phyloP scores from a whole-genome alignment of 1,140 invertebrate species.

The Neotoxoptera formosana region DNA sequence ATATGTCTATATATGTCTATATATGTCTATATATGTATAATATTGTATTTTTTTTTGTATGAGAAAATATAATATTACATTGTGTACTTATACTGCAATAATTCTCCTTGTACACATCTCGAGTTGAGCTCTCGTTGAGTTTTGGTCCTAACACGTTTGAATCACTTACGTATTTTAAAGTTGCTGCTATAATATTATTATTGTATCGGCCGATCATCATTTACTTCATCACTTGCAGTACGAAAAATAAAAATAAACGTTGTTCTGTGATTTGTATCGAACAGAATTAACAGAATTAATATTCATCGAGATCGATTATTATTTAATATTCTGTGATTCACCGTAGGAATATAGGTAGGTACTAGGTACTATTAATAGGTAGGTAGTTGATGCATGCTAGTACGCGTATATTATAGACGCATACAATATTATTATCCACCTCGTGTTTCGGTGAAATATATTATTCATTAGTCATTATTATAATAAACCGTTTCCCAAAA shows the following conservation, averaged over 20 bases:
- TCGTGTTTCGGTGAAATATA: neutral
- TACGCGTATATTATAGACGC: too few species aligned
- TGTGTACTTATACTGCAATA: neutral
- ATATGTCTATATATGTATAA: neutral
- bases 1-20: too few species aligned
- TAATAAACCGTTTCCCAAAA: neutral
- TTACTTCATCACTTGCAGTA: neutral
- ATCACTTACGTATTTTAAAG: constrained; percentile 5
- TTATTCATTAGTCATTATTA: neutral
- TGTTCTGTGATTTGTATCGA: neutral
- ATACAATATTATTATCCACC: too few species aligned
- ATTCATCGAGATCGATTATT: neutral
- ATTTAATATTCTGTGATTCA: neutral
- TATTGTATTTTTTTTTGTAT: neutral
- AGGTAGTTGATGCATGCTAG: neutral
- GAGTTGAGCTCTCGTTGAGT: neutral
- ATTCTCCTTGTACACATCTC: neutral
- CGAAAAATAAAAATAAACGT: neutral
- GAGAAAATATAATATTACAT: neutral
- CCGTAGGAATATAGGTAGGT: neutral
- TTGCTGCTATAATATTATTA: neutral
- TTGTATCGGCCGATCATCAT: neutral
- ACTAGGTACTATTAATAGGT: too few species aligned
- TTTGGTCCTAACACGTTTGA: neutral
- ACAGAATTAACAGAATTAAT: neutral